Evolutionary conservation across 2,888 invertebrate species (phyloP).

Genomic region (Antitype chi): DNA sequence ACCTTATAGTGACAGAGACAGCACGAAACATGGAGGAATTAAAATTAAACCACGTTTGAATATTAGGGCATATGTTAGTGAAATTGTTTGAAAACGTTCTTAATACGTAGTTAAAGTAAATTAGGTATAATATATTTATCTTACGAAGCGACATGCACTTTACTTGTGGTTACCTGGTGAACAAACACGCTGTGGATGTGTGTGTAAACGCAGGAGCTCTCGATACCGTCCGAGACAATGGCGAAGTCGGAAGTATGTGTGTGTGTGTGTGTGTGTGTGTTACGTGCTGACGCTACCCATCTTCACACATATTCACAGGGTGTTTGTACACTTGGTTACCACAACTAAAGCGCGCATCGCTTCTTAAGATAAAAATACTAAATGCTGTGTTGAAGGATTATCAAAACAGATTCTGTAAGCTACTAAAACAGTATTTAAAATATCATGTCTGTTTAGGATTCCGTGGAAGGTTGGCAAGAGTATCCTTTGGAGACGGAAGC

Average conservation of each 20-base stretch:
- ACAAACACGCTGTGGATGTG: background rate
- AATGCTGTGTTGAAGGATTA: background rate
- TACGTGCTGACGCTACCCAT: too few species aligned
- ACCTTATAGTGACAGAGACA: background rate
- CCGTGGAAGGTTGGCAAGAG: slow-evolving; percentile 88
- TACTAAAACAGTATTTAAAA: background rate
- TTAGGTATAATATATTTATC: background rate
- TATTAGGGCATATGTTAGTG: background rate
- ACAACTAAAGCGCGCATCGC: too few species aligned
- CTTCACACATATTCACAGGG: too few species aligned
- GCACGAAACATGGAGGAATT: background rate
- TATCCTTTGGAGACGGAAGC: slow-evolving; percentile 84
- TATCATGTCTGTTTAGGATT: slow-evolving; percentile 75
- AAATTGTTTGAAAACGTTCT: background rate
- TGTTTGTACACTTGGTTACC: too few species aligned
- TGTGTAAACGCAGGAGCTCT: background rate
- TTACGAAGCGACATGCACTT: background rate
- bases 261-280: too few species aligned
- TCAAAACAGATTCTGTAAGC: background rate
- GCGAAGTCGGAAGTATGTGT: too few species aligned
- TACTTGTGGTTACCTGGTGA: background rate
- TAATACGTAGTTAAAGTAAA: too few species aligned
- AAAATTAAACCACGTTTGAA: background rate
- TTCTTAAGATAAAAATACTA: background rate
- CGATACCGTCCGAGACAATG: background rate